Evolutionary conservation across 2,797 vertebrate species (phyloP).

Genomic region (Gallirallus australis): DNA sequence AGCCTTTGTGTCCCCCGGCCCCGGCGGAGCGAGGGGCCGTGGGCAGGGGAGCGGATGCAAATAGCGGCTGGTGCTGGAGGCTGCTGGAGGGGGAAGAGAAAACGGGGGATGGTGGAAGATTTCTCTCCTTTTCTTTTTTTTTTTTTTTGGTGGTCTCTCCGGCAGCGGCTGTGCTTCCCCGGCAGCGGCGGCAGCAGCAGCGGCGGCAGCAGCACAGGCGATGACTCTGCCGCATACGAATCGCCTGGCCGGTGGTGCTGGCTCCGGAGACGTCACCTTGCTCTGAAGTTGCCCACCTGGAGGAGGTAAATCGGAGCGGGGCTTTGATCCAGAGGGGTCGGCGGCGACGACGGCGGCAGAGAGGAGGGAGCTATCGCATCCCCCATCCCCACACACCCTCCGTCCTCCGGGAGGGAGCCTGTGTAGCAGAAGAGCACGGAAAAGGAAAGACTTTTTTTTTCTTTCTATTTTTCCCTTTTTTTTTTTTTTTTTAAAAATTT

Average conservation of each 20-base stretch:
- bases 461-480: background rate
- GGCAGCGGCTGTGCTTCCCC: constrained; percentile 55
- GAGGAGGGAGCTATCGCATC: constrained; percentile 17
- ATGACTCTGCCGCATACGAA: constrained; percentile 63
- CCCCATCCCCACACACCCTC: constrained; percentile 24
- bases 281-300: constrained; percentile 76
- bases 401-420: background rate
- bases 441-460: constrained; percentile 32
- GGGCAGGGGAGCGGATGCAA: constrained; percentile 72
- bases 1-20: constrained; percentile 60
- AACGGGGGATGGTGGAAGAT: constrained; percentile 70
- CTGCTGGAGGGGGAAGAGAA: background rate
- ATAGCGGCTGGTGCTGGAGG: constrained; percentile 48
- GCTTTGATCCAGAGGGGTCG: constrained; percentile 16
- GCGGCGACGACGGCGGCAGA: background rate
- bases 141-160: constrained; percentile 48
- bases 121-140: background rate
- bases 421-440: constrained; percentile 17
- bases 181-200: background rate
- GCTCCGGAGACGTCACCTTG: constrained; percentile 39
- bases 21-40: constrained; percentile 67
- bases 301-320: constrained; percentile 54
- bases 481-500: background rate
- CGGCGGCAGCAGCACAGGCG: constrained; percentile 25
- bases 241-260: constrained; percentile 46